Percentiles rank a stretch among this genome's conserved stretches.
These are phyloP conservation scores for Conger conger DNA, from an alignment of 2,113 vertebrate genomes.

Conservation along the genomic window DNA sequence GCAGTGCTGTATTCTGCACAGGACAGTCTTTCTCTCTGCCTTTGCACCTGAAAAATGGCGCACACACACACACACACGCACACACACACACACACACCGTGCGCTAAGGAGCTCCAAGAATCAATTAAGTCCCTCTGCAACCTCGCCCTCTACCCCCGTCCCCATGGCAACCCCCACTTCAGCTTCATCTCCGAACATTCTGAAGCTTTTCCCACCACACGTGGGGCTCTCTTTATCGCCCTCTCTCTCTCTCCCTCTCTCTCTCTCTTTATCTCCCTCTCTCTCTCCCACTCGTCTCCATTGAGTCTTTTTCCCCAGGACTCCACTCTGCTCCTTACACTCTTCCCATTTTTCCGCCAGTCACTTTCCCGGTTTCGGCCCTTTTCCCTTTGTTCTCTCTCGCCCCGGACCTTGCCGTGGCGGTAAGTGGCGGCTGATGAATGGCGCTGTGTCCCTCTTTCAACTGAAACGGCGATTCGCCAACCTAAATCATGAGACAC, in stretches of 20 bases:
- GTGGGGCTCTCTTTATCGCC: constrained; percentile 43
- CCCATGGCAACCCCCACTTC: constrained; percentile 51
- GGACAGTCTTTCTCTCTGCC: not conserved
- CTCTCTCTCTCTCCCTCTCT: constrained; percentile 12
- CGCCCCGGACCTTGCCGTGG: constrained; percentile 13
- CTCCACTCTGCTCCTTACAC: constrained; percentile 19
- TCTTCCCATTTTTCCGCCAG: constrained; percentile 16
- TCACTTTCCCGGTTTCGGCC: not conserved
- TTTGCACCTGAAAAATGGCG: not conserved
- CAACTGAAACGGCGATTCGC: constrained; percentile 9
- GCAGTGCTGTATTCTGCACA: not conserved
- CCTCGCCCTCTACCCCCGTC: constrained; percentile 41
- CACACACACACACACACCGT: not conserved
- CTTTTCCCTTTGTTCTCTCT: constrained; percentile 22
- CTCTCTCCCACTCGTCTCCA: constrained; percentile 9
- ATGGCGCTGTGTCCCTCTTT: constrained; percentile 20
- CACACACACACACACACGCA: not conserved
- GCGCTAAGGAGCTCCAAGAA: constrained; percentile 17
- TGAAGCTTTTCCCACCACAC: constrained; percentile 42
- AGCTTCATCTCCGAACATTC: constrained; percentile 46
- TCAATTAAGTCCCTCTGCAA: constrained; percentile 36
- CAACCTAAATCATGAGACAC: constrained; percentile 2
- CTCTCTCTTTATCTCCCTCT: constrained; percentile 21
- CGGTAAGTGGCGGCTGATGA: constrained; percentile 15
- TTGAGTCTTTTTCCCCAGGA: not conserved